Evolutionary conservation across 2,113 vertebrate genomes (phyloP).

Genomic region (sheep (Ovis aries)): DNA sequence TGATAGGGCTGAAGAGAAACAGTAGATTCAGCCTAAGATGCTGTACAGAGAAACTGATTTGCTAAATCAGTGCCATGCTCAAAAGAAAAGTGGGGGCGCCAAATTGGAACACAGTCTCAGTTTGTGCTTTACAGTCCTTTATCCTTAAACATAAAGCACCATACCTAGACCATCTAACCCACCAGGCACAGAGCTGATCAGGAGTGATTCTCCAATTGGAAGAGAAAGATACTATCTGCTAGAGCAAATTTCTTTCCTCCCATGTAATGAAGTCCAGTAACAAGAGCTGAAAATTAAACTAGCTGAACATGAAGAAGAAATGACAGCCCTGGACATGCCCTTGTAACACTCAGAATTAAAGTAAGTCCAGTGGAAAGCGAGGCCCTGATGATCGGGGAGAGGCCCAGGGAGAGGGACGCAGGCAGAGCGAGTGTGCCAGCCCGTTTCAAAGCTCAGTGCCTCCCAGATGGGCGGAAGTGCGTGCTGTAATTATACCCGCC

Average conservation of each 20-base stretch:
- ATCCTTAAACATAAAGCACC: neutral
- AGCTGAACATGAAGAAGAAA: neutral
- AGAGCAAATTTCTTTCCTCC: neutral
- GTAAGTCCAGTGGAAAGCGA: constrained; percentile 26
- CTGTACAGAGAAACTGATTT: neutral
- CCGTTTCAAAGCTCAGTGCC: neutral
- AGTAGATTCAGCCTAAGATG: neutral
- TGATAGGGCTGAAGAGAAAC: neutral
- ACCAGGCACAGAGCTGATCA: neutral
- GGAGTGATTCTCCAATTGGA: neutral
- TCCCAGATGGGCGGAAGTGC: neutral
- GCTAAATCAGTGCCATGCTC: neutral
- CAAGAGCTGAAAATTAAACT: constrained; percentile 40
- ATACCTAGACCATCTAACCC: neutral
- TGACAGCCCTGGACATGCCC: constrained; percentile 12
- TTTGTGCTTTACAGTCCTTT: neutral
- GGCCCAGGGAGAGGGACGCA: neutral
- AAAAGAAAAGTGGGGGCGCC: neutral
- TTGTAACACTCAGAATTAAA: neutral
- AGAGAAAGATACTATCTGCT: neutral
- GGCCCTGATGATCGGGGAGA: neutral
- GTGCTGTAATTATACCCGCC: neutral
- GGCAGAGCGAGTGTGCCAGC: neutral
- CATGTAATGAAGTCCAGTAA: constrained; percentile 5
- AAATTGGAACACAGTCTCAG: neutral